Evolutionary conservation across 2,797 vertebrate genomes (phyloP).

Genomic region (Gobio occitaniae): DNA sequence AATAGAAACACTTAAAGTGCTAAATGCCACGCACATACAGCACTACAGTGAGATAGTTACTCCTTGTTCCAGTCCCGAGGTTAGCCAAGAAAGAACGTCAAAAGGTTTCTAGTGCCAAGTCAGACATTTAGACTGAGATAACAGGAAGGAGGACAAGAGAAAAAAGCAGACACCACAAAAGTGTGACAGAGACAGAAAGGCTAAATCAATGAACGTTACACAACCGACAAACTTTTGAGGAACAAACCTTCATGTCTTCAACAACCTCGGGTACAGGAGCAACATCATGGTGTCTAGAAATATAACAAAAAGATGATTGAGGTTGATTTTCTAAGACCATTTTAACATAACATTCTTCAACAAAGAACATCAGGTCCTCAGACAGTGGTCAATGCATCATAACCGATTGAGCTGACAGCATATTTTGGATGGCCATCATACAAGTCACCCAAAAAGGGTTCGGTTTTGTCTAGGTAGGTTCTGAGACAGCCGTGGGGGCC

Average conservation of each 20-base stretch:
- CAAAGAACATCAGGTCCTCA: background rate
- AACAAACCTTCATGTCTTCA: conserved; percentile 82
- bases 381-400: background rate
- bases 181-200: background rate
- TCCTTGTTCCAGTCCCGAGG: background rate
- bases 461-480: background rate
- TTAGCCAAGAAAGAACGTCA: background rate
- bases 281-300: conserved; percentile 78
- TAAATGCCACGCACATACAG: background rate
- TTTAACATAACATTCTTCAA: background rate
- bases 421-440: background rate
- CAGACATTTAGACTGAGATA: background rate
- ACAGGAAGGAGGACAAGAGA: background rate
- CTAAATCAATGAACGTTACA: background rate
- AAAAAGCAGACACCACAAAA: background rate
- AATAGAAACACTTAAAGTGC: background rate
- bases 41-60: background rate
- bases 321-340: background rate
- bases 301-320: background rate
- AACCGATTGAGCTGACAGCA: background rate
- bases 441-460: background rate
- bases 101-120: background rate
- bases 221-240: background rate
- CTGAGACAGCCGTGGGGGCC: background rate
- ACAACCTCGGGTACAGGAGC: conserved; percentile 79